Evolutionary conservation across 2,113 vertebrate genomes (phyloP), one percentile per base, ranked within the genome.

Genomic region (Rhynchomys soricoides): DNA sequence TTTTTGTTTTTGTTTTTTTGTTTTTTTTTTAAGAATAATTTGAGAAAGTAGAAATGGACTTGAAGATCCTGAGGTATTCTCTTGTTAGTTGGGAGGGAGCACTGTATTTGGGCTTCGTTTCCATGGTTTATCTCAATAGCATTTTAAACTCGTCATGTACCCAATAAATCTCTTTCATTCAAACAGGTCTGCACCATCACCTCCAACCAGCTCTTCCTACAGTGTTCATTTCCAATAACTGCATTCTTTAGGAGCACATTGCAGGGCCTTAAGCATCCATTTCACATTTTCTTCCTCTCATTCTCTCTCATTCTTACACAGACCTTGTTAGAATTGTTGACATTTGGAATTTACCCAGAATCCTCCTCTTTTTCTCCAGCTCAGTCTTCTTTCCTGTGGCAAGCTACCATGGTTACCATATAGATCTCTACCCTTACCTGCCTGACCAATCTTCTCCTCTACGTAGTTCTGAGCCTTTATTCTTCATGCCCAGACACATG

Each of bases 171-270:
- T 62, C 43, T 57, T 89, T 57, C 40, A 71, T 71, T 71, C 45
- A 26, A 86, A n/a, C 11, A 19, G 5, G 7, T 7, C 3, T 24
- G 55, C 3, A n/a, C 10, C 3, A 50, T 5, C 3, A 43, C 15
- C 9, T 34, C 22, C 31, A 4, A 8, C 12, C 2, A 73, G 8
- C 1, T 48, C 37, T 19, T 40, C 31, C 62, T 57, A 4, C 9
- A 19, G 11, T 59, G 57, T 45, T 57, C n/a, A 7, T 17, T 5
- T 50, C 8, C 22, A 13, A 31, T 15, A 59, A 40, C 29, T 45
- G 0, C 6, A 1, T 64, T 37, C 24, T 77, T 81, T 29, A 10
- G 4, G 9, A 55, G 74, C 21, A 12, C 7, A 0, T 40, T 3
- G 12, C 16, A 31, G 19, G 5, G 8, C 8, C 2, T 52, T 87